Base-by-base conservation (phyloP, 2,113 vertebrate species). In the Dendrocopos noguchii region DNA sequence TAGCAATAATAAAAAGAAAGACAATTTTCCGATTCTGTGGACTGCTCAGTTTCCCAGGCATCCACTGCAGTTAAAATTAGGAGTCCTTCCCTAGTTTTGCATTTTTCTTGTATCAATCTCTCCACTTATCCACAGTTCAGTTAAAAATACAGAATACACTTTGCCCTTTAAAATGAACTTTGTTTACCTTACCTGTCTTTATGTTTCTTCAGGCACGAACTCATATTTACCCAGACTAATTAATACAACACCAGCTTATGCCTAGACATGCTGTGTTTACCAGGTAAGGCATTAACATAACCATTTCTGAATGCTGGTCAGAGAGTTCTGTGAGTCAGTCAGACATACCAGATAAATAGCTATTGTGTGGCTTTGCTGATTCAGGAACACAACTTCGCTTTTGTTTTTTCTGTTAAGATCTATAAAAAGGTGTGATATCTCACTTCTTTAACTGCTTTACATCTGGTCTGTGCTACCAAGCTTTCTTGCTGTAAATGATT, bases 1-100 rank as follows among this genome's bases (percentile, higher is more conserved):
- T 31, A 82, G 77, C 50, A 84, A 55, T 88, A 94, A 96, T 93
- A 88, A 77, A 89, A 96, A 71, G 65, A 88, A 80, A 82, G 47
- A 85, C 64, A 74, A 53, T 87, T 88, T 88, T 91, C 56, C 57
- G 60, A 59, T 92, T 94, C 87, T 77, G n/a, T 70, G 46, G 59
- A 65, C 34, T 63, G 25, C 63, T 94, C 71, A 82, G 42, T 93
- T 85, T 96, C 31, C 13, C 42, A 91, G 17, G 33, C 22, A 80
- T 15, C 67, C 52, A 9, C 34, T 78, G 15, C 27, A n/a, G 95
- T 91, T 87, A 42, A 91, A 91, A 27, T 34, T 79, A 63, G 70
- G 88, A 94, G 67, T 66, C 36, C 64, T 87, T 46, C 63, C 46
- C 36, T 33, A 81, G 11, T 25, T 94, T 79, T 61, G 20, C 64